Percentiles rank a stretch among this genome's conserved stretches.
phyloP scores from a whole-genome alignment of 2,113 vertebrate species.

The Eptesicus fuscus region DNA sequence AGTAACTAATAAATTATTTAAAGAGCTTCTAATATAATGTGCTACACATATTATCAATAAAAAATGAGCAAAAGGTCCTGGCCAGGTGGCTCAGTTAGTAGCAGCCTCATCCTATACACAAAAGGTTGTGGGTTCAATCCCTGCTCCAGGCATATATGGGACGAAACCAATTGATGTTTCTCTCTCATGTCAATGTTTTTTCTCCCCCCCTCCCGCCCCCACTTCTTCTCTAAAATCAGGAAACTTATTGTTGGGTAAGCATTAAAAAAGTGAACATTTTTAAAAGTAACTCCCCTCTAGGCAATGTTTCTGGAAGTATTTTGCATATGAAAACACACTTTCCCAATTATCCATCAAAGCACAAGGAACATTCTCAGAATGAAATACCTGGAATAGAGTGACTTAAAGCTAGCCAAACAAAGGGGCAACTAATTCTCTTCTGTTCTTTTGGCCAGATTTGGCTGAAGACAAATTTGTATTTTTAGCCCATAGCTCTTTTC shows the following conservation, averaged over 20 bases:
- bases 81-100: neutral
- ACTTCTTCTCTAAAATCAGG: neutral
- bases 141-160: neutral
- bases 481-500: neutral
- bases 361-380: neutral
- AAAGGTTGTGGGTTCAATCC: neutral
- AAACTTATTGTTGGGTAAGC: neutral
- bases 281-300: neutral
- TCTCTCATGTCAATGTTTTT: neutral
- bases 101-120: neutral
- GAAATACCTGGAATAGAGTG: neutral
- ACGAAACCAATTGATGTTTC: neutral
- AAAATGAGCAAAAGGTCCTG: neutral
- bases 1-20: slow-evolving; percentile 15
- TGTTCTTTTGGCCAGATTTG: neutral
- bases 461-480: neutral
- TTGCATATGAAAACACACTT: neutral
- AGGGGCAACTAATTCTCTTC: neutral
- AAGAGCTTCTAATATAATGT: neutral
- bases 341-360: neutral
- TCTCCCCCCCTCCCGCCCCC: neutral
- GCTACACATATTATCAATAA: neutral
- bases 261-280: neutral
- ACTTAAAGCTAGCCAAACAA: neutral
- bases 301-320: neutral